Evolutionary conservation across 2,113 vertebrate species (phyloP), one percentile per base, ranked within the genome.

Genomic region (Martes martes): DNA sequence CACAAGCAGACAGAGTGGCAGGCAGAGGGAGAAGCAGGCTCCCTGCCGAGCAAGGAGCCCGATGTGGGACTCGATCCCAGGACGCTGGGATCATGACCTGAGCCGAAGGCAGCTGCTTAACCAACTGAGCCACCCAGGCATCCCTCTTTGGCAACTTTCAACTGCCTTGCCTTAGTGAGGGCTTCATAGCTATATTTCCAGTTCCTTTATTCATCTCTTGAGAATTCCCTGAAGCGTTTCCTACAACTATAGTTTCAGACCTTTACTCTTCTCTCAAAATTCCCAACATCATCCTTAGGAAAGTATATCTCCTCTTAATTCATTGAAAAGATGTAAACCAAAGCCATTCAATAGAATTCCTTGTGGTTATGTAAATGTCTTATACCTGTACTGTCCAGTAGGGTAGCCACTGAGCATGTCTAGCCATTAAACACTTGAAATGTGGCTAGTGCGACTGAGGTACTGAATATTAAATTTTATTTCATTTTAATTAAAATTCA

Each of bases 401-500:
- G 59, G 36, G 23, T n/a, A 76, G 57, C 11, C 69, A 87, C 26
- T 21, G 45, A 24, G 14, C 23, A 16, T 1, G 9, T 50, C 47
- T 1, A 36, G 31, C 18, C 82, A 42, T 39, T 36, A 26, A 79
- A 57, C 36, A 63, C 10, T 74, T 59, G 8, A 63, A 71, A 73
- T 61, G 16, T 24, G 57, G 33, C 67, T 87, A 24, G 26, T 61
- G 47, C 82, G 15, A 83, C 3, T n/a, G 33, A 76, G 33, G 15
- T 52, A 65, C 26, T 95, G 55, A 69, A 67, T 65, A 84, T 73
- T 84, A 23, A 61, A 71, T 39, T 87, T 65, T 61, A 85, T 89
- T 73, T 65, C 83, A 69, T 71, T 83, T 95, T 80, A 89, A 89
- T 81, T 78, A 78, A 87, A 94, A 67, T 91, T 86, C 91, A 93